Evolutionary conservation across 2,797 vertebrate genomes (phyloP), one percentile per base, ranked within the genome.

Genomic region (Triplophysa yarkandensis): DNA sequence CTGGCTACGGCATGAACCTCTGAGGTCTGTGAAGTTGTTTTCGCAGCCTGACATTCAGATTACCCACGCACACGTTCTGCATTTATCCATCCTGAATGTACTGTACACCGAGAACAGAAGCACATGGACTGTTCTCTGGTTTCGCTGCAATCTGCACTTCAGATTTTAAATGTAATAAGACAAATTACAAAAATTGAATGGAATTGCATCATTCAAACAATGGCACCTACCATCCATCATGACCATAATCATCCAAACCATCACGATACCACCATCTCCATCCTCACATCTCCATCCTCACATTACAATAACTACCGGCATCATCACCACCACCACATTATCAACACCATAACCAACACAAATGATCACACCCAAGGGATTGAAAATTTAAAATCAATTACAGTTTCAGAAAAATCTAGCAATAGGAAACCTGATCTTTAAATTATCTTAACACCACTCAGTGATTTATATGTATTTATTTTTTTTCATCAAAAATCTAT

Each of bases 31-130:
- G 43, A 67, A 58, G 52, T 67, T 64, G 52, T 34, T 74, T 67
- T 27, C 36, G 34, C 28, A 67, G 63, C 63, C 54, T 67, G 48
- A 67, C 72, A 74, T 58, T 30, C 62, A 67, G 72, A 67, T 74
- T 48, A 74, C 21, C 34, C 48, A 66, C 54, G 58, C 28, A 74
- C 28, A 36, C 21, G 7, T 74, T 58, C 63, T 66, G 30, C 39
- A 36, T 67, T 58, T 41, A 67, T 28, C 28, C 54, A 28, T 23
- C 9, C 30, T 66, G 63, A 74, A 67, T 67, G 54, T 67, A 74
- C 72, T 60, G 72, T 67, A 60, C 72, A 74, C 8, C 7, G 36
- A 55, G 61, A 50, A 57, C 0, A 39, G 57, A 70, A 76, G 57
- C 66, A 63, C 43, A 61, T 46, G 54, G 46, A 25, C 60, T 44